phyloP scores from a whole-genome alignment of 2,888 invertebrate species.

The Ophion costatus region DNA sequence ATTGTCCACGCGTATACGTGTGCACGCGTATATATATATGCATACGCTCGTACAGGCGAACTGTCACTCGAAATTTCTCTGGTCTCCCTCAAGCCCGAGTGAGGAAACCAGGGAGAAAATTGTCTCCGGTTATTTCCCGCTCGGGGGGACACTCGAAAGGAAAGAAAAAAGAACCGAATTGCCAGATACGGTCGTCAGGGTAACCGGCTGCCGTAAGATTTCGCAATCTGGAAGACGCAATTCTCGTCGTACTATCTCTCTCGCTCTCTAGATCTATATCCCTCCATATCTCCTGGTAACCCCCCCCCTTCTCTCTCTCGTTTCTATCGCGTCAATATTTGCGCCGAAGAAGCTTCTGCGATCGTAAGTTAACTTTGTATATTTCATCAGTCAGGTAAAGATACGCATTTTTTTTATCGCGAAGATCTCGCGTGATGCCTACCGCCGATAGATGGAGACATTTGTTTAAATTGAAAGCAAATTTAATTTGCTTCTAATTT shows the following conservation, averaged over 20 bases:
- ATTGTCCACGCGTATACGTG: constrained; percentile 41
- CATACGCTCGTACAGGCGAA: neutral
- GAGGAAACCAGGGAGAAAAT: constrained; percentile 39
- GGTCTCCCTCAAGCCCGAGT: neutral
- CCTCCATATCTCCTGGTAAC: neutral
- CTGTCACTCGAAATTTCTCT: constrained; percentile 39
- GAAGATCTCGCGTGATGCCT: neutral
- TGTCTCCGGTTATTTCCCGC: constrained; percentile 41
- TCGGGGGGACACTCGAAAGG: constrained; percentile 31
- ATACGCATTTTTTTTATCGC: constrained; percentile 28
- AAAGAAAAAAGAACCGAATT: constrained; percentile 37
- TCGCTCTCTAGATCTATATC: constrained; percentile 16
- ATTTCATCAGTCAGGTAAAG: constrained; percentile 36
- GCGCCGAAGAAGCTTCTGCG: constrained; percentile 14
- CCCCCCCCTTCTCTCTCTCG: neutral
- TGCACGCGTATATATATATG: constrained; percentile 1
- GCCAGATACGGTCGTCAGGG: constrained; percentile 62
- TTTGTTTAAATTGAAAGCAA: neutral
- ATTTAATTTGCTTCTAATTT: too few species aligned
- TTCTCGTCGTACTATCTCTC: constrained; percentile 17
- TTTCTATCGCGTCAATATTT: constrained; percentile 53
- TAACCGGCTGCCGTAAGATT: constrained; percentile 50
- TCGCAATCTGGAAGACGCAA: constrained; percentile 60
- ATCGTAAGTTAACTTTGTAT: constrained; percentile 42
- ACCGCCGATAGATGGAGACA: constrained; percentile 22